phyloP scores from a whole-genome alignment of 2,113 vertebrate species.

The Catharus minimus region DNA sequence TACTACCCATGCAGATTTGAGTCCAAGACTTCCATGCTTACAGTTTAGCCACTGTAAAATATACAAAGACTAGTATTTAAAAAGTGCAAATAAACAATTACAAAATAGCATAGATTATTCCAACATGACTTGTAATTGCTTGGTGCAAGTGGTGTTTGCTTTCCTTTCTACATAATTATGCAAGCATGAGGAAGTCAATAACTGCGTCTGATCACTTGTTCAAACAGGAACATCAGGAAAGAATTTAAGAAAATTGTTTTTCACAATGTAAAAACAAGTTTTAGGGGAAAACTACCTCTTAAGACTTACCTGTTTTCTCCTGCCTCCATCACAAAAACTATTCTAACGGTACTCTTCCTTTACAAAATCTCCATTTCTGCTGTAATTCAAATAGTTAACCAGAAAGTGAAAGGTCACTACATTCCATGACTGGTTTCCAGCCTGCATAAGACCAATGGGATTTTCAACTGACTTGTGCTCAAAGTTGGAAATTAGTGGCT shows the following conservation, averaged over 20 bases:
- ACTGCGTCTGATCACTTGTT: conserved; percentile 32
- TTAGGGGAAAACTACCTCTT: neutral
- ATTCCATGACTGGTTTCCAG: conserved; percentile 31
- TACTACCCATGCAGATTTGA: neutral
- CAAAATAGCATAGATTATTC: conserved; percentile 21
- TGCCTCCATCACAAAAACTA: neutral
- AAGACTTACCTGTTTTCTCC: neutral
- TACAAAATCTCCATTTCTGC: neutral
- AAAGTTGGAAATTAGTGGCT: neutral
- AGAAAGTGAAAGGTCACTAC: conserved; percentile 49
- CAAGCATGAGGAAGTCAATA: conserved; percentile 57
- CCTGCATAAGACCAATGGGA: neutral
- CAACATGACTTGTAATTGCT: conserved; percentile 5
- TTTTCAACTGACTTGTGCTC: conserved; percentile 10
- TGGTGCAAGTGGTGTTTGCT: conserved; percentile 26
- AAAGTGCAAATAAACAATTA: conserved; percentile 12
- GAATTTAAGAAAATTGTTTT: neutral
- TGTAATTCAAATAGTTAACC: conserved; percentile 4
- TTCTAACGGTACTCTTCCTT: neutral
- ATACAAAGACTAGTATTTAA: neutral
- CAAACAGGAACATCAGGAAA: neutral
- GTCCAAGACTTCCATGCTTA: neutral
- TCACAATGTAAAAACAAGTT: neutral
- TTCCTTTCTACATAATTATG: conserved; percentile 48
- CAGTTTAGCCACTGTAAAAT: neutral